Evolutionary conservation across 2,888 invertebrate genomes (phyloP), one percentile per base, ranked within the genome.

Genomic region (Philereme vetulata): DNA sequence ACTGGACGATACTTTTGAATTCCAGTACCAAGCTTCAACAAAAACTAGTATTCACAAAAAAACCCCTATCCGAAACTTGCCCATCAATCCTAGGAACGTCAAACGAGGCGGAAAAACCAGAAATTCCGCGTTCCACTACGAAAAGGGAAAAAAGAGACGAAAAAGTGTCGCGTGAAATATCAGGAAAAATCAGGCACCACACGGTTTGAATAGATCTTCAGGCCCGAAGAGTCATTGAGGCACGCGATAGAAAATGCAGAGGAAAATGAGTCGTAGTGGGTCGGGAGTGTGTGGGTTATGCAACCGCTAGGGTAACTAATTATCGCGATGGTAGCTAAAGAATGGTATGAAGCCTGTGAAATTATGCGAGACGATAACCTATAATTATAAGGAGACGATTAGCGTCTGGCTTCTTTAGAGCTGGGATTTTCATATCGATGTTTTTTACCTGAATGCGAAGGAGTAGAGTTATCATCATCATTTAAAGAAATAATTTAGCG

Each of bases 311-410:
- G 38, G 57, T 53, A 72, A 78, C 82, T 84, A 84, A 84, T 84
- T 84, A 83, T 72, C 71, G 60, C 68, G 66, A 65, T 54, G 70
- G 71, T 67, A 68, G 67, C 69, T 71, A 76, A 82, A 82, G 81
- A 82, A 80, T 75, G 68, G 73, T 73, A 72, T 76, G 84, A 83
- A 84, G 84, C 81, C 84, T 70, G 80, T 82, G 79, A 83, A 84
- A 84, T 84, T 82, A 76, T 72, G 80, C 76, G 78, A 72, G 81
- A 80, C 81, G 78, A 83, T 84, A 83, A 75, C 78, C 81, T 82
- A 80, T 84, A 83, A 83, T 85, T 82, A 82, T 82, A 75, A 78
- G 76, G 71, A 72, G 78, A 74, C 80, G 81, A 80, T 85, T 84
- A 82, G 65, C 64, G 74, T 70, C 71, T 67, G 78, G 74, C 75